These are phyloP conservation scores for Ophiodon elongatus DNA, from an alignment of 2,113 vertebrate species.

Conservation along the genomic window DNA sequence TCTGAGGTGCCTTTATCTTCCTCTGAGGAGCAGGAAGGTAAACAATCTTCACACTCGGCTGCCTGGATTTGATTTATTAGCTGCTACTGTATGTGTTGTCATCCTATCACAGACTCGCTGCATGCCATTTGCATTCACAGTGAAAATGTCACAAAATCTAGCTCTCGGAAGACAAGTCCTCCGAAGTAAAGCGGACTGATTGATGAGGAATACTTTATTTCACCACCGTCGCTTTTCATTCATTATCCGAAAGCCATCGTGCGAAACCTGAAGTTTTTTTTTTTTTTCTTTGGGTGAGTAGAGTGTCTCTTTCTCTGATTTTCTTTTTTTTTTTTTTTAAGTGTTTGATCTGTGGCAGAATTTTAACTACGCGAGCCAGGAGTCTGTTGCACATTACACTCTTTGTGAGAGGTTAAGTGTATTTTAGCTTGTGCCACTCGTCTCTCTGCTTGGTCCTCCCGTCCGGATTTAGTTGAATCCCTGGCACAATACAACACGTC, in stretches of 20 bases:
- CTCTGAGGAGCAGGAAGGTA: slow-evolving; percentile 52
- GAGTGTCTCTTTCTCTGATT: slow-evolving; percentile 48
- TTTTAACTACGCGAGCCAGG: slow-evolving; percentile 61
- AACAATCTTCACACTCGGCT: slow-evolving; percentile 51
- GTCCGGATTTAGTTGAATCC: slow-evolving; percentile 16
- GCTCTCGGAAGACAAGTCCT: slow-evolving; percentile 28
- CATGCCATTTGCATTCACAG: slow-evolving; percentile 58
- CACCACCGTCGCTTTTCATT: slow-evolving; percentile 45
- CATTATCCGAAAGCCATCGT: slow-evolving; percentile 67
- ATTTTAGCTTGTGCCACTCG: slow-evolving; percentile 36
- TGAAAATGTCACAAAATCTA: slow-evolving; percentile 42
- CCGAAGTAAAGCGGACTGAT: slow-evolving; percentile 41
- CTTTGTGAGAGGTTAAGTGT: slow-evolving; percentile 52
- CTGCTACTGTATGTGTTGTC: slow-evolving; percentile 41
- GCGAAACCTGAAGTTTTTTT: slow-evolving; percentile 57
- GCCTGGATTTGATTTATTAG: slow-evolving; percentile 63
- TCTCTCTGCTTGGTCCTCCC: slow-evolving; percentile 18
- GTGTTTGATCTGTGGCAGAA: slow-evolving; percentile 49
- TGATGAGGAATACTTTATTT: slow-evolving; percentile 62
- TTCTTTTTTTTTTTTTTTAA: slow-evolving; percentile 23
- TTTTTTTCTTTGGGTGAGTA: slow-evolving; percentile 40
- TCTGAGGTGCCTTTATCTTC: slow-evolving; percentile 40
- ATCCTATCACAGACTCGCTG: slow-evolving; percentile 46
- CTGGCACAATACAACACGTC: not conserved
- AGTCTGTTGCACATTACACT: slow-evolving; percentile 44